A percentile compares a stretch with the other conserved stretches of the same genome.
Evolutionary conservation across 1,140 invertebrate species (phyloP).

Genomic region (Acromyrmex echinatior): DNA sequence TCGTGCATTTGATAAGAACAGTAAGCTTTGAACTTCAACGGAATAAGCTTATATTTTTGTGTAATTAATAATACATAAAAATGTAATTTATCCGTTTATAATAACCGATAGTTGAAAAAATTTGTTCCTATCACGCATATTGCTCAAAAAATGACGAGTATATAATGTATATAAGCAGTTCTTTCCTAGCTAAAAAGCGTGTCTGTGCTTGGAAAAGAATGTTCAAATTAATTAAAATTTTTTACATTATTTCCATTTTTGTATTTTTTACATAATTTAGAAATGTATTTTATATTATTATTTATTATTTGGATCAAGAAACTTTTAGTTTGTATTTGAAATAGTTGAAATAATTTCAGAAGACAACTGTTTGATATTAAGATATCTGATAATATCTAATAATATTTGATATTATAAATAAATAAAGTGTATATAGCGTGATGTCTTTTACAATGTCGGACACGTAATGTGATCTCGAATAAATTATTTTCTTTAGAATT

Average conservation of each 20-base stretch:
- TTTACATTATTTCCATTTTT: neutral
- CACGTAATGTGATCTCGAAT: conserved; percentile 59
- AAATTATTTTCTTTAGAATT: conserved; percentile 49
- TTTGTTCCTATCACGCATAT: conserved; percentile 48
- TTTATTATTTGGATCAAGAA: neutral
- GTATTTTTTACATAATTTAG: neutral
- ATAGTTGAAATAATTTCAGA: neutral
- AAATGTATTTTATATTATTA: conserved; percentile 28
- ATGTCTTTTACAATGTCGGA: conserved; percentile 50
- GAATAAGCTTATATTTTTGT: conserved; percentile 4
- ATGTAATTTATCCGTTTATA: neutral
- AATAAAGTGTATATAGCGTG: neutral
- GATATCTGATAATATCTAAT: conserved; percentile 1
- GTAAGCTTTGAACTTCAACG: neutral
- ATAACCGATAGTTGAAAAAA: conserved; percentile 36
- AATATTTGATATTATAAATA: conserved; percentile 20
- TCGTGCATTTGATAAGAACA: conserved; percentile 28
- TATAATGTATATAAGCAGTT: conserved; percentile 51
- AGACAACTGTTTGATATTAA: conserved; percentile 20
- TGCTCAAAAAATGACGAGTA: conserved; percentile 46
- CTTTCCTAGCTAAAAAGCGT: conserved; percentile 35
- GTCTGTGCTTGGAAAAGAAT: conserved; percentile 15
- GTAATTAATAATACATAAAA: conserved; percentile 13
- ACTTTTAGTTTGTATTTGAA: conserved; percentile 9
- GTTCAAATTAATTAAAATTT: conserved; percentile 1